phyloP scores from a whole-genome alignment of 1,140 invertebrate genomes.

The Acarapis woodi region DNA sequence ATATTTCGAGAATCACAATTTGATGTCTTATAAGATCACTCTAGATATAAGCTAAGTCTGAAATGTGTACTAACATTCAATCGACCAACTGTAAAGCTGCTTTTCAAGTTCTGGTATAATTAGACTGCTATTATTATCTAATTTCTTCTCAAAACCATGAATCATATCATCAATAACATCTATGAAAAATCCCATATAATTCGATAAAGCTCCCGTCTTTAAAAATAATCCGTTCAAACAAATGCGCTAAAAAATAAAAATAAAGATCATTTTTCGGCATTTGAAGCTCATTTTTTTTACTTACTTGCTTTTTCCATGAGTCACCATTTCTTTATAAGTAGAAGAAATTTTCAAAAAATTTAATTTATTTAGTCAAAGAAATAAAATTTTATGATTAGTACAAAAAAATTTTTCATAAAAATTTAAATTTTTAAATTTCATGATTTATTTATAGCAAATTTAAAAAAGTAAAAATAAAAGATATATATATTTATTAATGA shows the following conservation, averaged over 20 bases:
- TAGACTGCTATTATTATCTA: conserved; percentile 9
- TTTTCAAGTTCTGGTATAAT: conserved; percentile 24
- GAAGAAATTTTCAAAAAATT: not conserved
- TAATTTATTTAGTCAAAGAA: too few species aligned
- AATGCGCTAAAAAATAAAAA: too few species aligned
- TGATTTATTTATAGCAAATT: too few species aligned
- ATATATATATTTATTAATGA: too few species aligned
- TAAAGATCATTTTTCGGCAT: too few species aligned
- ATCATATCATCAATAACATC: conserved; percentile 21
- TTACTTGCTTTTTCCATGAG: conserved; percentile 40
- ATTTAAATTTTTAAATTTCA: too few species aligned
- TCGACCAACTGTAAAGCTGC: conserved; percentile 40
- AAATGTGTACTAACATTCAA: conserved; percentile 26
- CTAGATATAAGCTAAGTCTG: not conserved
- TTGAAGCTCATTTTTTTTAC: too few species aligned
- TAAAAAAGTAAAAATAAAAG: too few species aligned
- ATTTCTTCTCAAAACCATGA: too few species aligned
- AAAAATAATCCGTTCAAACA: conserved; percentile 40
- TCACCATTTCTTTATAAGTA: conserved; percentile 29
- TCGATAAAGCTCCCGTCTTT: conserved; percentile 21
- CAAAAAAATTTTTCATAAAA: too few species aligned
- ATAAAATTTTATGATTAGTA: too few species aligned
- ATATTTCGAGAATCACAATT: not conserved
- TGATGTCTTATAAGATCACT: not conserved
- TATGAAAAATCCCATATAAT: conserved; percentile 20